Evolutionary conservation across 2,888 invertebrate genomes (phyloP), one percentile per base, ranked within the genome.

Genomic region (Mayetiola destructor): DNA sequence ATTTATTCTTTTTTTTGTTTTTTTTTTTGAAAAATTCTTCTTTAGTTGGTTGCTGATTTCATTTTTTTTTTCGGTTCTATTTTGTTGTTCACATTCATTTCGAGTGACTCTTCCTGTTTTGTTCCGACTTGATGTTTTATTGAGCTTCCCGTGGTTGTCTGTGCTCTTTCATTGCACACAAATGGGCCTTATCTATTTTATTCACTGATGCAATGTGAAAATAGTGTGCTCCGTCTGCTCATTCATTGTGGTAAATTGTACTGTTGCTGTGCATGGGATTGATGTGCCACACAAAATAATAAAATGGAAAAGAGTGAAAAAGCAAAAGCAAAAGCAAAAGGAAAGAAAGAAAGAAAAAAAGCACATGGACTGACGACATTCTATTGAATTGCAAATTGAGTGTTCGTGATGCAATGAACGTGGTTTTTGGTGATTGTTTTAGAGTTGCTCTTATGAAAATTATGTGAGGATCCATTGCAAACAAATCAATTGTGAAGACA

Each of bases 231-330:
- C 40, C 40, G 20, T 40, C 23, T 42, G 42, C n/a, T 23, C 21
- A 42, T 39, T 42, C 23, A 23, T 42, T n/a, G 23, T 21, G 42
- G 23, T 23, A 23, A 39, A 39, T 39, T 14, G 42, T 42, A 23
- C 42, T 12, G 10, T 42, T 42, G 23, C 23, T 21, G 42, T 3
- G 21, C 8, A 12, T 32, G 32, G 21, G n/a, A n/a, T n/a, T n/a
- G n/a, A n/a, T n/a, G n/a, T n/a, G n/a, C n/a, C 27, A 14, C 14
- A 16, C 48, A 5, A 27, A 27, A n/a, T 48, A n/a, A 48, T 48
- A 27, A 27, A 48, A 48, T 48, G 48, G n/a, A 48, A 40, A 23
- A 16, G 48, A 48, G 16, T 48, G 27, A n/a, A n/a, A n/a, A n/a
- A 27, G n/a, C n/a, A n/a, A n/a, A n/a, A n/a, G n/a, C n/a, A n/a